A percentile compares a stretch with the other conserved stretches of the same genome.
Evolutionary conservation across 2,113 vertebrate genomes (phyloP).

Genomic region (Petrocephalus microphthalmus): DNA sequence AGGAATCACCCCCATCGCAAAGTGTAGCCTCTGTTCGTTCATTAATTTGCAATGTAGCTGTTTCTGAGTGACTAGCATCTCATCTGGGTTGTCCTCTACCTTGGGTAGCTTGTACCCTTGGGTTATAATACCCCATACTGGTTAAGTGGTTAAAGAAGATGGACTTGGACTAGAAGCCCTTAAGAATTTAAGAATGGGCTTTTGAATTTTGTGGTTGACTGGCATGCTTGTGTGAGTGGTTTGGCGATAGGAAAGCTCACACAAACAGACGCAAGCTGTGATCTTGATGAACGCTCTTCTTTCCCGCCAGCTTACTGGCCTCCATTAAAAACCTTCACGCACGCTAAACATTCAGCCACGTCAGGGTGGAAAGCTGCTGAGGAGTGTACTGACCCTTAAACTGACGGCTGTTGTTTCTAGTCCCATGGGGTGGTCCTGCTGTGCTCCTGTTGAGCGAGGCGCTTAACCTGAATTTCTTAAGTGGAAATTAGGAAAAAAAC

Average conservation of each 20-base stretch:
- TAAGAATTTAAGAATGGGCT: neutral
- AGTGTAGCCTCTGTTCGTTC: neutral
- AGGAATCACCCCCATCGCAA: neutral
- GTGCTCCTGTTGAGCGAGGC: neutral
- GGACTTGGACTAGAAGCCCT: neutral
- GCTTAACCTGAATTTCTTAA: neutral
- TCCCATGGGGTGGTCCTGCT: neutral
- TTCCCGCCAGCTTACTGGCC: neutral
- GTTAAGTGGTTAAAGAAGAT: neutral
- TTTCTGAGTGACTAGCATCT: neutral
- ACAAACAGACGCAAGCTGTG: neutral
- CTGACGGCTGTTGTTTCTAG: neutral
- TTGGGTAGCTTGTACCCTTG: neutral
- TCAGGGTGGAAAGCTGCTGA: neutral
- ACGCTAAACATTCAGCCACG: neutral
- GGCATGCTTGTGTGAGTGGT: neutral
- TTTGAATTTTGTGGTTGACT: neutral
- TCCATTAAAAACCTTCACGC: slow-evolving; percentile 8
- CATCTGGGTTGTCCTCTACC: neutral
- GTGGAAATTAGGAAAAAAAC: neutral
- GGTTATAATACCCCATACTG: neutral
- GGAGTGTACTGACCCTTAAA: neutral
- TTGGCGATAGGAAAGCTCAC: neutral
- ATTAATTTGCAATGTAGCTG: neutral
- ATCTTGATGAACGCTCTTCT: neutral